Evolutionary conservation across 2,113 vertebrate species (phyloP).

Genomic region (Trinectes maculatus): DNA sequence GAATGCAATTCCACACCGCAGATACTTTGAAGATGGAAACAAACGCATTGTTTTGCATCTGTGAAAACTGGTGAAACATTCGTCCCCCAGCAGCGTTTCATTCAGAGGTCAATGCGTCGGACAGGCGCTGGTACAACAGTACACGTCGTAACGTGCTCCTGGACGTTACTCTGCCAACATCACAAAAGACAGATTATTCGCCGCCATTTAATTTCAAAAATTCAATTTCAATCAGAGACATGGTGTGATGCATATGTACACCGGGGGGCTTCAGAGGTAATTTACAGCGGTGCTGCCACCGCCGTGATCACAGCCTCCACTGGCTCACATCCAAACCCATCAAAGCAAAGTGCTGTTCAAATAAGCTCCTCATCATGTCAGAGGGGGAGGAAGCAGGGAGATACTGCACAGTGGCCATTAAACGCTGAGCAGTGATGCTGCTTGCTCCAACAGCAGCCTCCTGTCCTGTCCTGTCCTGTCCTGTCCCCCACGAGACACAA

Average conservation of each 20-base stretch:
- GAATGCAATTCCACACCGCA: background rate
- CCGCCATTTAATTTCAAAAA: background rate
- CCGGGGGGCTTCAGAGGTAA: slow-evolving; percentile 20
- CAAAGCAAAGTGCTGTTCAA: slow-evolving; percentile 51
- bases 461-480: no score
- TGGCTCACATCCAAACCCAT: slow-evolving; percentile 52
- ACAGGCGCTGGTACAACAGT: background rate
- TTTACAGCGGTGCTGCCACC: slow-evolving; percentile 26
- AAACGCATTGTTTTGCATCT: background rate
- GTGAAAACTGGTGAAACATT: background rate
- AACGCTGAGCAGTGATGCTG: background rate
- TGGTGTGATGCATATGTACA: slow-evolving; percentile 27
- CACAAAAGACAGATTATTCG: background rate
- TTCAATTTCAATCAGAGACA: background rate
- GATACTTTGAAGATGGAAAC: background rate
- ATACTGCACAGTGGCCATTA: slow-evolving; percentile 12
- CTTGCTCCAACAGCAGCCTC: no score
- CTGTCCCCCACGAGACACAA: no score
- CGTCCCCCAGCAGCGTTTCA: no score
- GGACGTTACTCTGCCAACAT: background rate
- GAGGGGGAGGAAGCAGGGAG: slow-evolving; percentile 18
- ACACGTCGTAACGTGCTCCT: no score
- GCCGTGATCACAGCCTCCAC: slow-evolving; percentile 31
- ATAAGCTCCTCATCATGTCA: slow-evolving; percentile 49
- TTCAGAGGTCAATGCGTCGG: background rate